phyloP scores from a whole-genome alignment of 2,797 vertebrate genomes.

The Spondyliosoma cantharus region DNA sequence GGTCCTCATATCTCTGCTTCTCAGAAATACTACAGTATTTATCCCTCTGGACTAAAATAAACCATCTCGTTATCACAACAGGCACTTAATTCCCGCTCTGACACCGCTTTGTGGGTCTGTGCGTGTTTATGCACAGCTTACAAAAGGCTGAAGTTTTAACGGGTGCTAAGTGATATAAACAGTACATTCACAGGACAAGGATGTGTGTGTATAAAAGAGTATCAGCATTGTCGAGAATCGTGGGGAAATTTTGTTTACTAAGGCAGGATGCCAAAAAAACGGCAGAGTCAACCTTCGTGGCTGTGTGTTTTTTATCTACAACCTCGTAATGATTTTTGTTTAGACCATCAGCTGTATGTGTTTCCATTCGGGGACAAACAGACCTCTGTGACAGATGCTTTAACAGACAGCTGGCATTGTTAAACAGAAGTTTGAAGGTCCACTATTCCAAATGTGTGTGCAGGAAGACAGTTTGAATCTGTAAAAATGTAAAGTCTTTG shows the following conservation, averaged over 20 bases:
- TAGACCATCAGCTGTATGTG: constrained; percentile 1
- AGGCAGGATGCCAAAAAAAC: constrained; percentile 35
- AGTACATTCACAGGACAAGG: constrained; percentile 12
- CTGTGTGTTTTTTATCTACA: constrained; percentile 14
- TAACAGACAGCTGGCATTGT: not conserved
- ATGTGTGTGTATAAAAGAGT: constrained; percentile 2
- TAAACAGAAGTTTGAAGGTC: not conserved
- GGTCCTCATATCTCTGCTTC: constrained; percentile 30
- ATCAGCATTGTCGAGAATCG: constrained; percentile 26
- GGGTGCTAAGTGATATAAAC: constrained; percentile 44
- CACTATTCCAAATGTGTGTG: not conserved
- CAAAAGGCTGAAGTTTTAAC: constrained; percentile 37
- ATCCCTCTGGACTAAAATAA: constrained; percentile 42
- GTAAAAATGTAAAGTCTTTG: not conserved
- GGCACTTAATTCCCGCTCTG: constrained; percentile 9
- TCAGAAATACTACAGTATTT: constrained; percentile 31
- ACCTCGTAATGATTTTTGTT: constrained; percentile 24
- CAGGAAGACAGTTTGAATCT: not conserved
- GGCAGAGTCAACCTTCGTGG: constrained; percentile 10
- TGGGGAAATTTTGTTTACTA: constrained; percentile 49
- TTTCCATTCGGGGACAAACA: constrained; percentile 33
- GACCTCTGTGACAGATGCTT: constrained; percentile 1
- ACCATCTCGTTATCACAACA: constrained; percentile 47
- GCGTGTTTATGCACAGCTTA: constrained; percentile 40
- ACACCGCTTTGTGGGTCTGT: constrained; percentile 18